Percentiles rank a stretch among this genome's conserved stretches.
phyloP scores from a whole-genome alignment of 2,888 invertebrate species.

The Lymantria dispar region DNA sequence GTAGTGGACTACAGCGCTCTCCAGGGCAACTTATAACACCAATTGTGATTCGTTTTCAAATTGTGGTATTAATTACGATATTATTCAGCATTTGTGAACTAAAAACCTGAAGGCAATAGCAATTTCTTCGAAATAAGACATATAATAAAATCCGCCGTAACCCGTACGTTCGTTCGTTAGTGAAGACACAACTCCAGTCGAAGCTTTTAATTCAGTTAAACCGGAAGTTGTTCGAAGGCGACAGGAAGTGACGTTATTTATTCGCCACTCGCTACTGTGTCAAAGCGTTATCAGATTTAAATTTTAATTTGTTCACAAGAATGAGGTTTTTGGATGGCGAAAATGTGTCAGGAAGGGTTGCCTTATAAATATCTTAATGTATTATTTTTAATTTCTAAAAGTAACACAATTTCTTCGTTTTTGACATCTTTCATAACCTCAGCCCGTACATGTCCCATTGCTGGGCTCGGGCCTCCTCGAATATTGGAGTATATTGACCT shows the following conservation, averaged over 20 bases:
- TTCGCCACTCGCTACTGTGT: slow-evolving; percentile 26
- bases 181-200: slow-evolving; percentile 54
- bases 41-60: too few species aligned
- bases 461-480: too few species aligned
- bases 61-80: too few species aligned
- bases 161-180: slow-evolving; percentile 69
- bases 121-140: slow-evolving; percentile 16
- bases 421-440: too few species aligned
- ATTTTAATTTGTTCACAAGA: slow-evolving; percentile 21
- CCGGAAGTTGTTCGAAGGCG: slow-evolving; percentile 45
- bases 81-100: too few species aligned
- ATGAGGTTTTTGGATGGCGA: slow-evolving; percentile 8
- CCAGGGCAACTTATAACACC: too few species aligned
- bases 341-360: slow-evolving; percentile 5
- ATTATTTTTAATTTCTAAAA: neutral
- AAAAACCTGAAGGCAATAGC: neutral
- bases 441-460: too few species aligned
- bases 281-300: slow-evolving; percentile 24
- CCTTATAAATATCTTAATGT: slow-evolving; percentile 7
- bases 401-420: neutral
- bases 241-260: slow-evolving; percentile 52
- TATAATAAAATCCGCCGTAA: slow-evolving; percentile 31
- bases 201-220: slow-evolving; percentile 75
- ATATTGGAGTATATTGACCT: too few species aligned
- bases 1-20: too few species aligned